Conservation (phyloP, 2,113 vertebrate species). For the Phoenicopterus ruber region DNA sequence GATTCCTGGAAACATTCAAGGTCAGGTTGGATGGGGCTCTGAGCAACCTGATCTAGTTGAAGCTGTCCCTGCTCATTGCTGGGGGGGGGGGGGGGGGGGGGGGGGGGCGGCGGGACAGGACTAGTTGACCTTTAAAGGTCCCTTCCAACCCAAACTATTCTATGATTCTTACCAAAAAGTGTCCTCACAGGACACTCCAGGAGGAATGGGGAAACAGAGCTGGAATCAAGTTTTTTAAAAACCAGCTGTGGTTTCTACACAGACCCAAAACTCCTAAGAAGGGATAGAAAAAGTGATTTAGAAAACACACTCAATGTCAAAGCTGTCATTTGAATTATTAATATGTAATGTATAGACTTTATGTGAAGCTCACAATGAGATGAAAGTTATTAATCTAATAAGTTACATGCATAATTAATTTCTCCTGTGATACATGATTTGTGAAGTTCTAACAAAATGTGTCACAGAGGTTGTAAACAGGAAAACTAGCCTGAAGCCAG, state of each 20-base stretch:
- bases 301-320: not conserved
- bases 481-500: slow-evolving; percentile 48
- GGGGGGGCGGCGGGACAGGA: too few species aligned
- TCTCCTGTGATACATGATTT: slow-evolving; percentile 8
- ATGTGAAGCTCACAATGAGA: not conserved
- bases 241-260: not conserved
- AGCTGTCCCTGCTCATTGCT: not conserved
- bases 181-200: not conserved
- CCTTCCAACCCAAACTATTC: not conserved
- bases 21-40: not conserved
- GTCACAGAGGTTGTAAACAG: slow-evolving; percentile 33
- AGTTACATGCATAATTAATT: slow-evolving; percentile 60
- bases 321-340: slow-evolving; percentile 35
- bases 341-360: not conserved
- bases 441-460: slow-evolving; percentile 28
- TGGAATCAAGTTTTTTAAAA: not conserved
- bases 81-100: too few species aligned
- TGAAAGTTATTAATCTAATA: slow-evolving; percentile 35
- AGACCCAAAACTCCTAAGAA: not conserved
- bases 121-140: not conserved
- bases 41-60: not conserved
- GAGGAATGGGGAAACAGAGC: not conserved
- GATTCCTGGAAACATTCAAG: not conserved
- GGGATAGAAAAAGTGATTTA: not conserved
- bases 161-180: not conserved